Evolutionary conservation across 37 sponge, comb jelly and placozoan species (phyloP), one percentile per base, ranked within the genome.

Genomic region (Agelas oroides): DNA sequence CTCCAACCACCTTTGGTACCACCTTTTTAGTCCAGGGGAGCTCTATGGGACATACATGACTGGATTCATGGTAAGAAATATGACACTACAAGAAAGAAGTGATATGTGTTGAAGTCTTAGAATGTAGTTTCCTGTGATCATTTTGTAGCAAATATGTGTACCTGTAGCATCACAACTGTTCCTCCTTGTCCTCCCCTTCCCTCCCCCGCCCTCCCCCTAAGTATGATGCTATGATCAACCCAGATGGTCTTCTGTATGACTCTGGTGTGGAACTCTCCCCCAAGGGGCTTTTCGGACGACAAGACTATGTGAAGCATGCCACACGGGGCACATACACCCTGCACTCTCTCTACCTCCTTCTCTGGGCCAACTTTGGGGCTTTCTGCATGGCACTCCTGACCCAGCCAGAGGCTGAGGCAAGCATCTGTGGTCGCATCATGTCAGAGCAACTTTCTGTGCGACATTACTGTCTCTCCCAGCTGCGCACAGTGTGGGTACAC

Each of bases 391-490:
- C 87, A 19, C 81, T 97, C 17, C 68, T 97, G 37, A 91, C 92
- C 13, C 91, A 92, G 34, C 90, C 89, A 0, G 69, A 81, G 27
- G 84, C 97, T 13, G 69, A 84, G 24, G 40, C 57, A 13, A 68
- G 21, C 14, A 77, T 95, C 3, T 78, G 79, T 21, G 93, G 91
- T 36, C 82, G 28, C 41, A 19, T 94, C 14, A 83, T 94, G 18
- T 94, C 97, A 0, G 92, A 86, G 27, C 86, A 92, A 94, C 71
- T 85, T 64, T 84, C 91, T 18, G 57, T 94, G 23, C 59, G 94
- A 16, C 92, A 91, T 70, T 97, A 94, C 85, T 97, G 97, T 58
- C 40, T 97, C 16, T 77, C 89, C 5, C 95, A 97, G 59, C 64
- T 97, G 70, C 38, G 73, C 53, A 86, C 89, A 1, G 56, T 94